These are phyloP conservation scores for Galaxias olidus DNA, from an alignment of 2,797 vertebrate species.

Conservation along the genomic window DNA sequence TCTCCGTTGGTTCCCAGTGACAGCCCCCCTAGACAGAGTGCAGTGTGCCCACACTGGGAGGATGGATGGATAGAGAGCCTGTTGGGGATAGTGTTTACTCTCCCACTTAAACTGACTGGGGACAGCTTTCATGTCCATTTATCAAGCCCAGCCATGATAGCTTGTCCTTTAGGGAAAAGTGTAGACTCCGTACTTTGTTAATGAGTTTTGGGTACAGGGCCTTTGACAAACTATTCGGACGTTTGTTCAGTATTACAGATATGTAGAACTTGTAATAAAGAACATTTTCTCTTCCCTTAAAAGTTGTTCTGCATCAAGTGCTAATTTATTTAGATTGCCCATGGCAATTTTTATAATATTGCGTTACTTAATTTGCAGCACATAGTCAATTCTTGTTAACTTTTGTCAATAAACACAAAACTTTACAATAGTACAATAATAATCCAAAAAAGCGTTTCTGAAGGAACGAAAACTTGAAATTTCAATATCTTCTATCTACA, in stretches of 20 bases:
- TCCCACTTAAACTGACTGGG: constrained; percentile 26
- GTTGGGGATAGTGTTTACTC: constrained; percentile 36
- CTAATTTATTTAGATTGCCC: too few relatives aligned
- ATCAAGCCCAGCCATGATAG: constrained; percentile 34
- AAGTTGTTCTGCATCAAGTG: too few relatives aligned
- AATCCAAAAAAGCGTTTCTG: too few relatives aligned
- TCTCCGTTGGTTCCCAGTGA: constrained; percentile 14
- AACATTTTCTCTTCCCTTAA: too few relatives aligned
- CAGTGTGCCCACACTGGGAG: constrained; percentile 5
- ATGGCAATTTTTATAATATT: too few relatives aligned
- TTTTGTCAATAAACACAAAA: too few relatives aligned
- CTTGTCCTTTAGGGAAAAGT: constrained; percentile 33
- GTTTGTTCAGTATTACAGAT: background rate
- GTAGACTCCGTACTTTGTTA: constrained; percentile 16
- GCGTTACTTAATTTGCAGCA: too few relatives aligned
- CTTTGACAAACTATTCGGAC: background rate
- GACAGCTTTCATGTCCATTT: constrained; percentile 48
- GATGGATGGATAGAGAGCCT: constrained; percentile 39
- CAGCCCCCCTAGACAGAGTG: constrained; percentile 43
- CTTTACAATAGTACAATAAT: too few relatives aligned
- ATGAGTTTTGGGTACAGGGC: constrained; percentile 18
- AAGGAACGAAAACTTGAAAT: too few relatives aligned
- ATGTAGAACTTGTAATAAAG: too few relatives aligned
- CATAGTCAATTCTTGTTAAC: too few relatives aligned
- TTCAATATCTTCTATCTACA: too few relatives aligned